Evolutionary conservation across 2,797 vertebrate genomes (phyloP).

Genomic region (Tokudaia muenninki): DNA sequence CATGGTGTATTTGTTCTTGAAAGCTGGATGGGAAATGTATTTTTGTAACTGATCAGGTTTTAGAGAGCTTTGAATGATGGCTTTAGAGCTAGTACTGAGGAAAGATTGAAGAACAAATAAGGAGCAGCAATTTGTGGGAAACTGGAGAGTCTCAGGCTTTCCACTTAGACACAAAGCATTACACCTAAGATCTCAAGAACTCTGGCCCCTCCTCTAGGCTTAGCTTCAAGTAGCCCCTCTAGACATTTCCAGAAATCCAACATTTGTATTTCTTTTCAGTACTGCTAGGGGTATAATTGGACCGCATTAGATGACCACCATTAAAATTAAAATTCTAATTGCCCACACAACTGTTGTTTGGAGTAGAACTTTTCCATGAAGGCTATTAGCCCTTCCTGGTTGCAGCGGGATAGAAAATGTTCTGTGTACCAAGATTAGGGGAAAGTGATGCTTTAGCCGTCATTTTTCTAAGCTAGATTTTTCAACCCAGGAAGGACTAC

Average conservation of each 20-base stretch:
- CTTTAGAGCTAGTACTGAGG: background rate
- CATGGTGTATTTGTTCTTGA: slow-evolving; percentile 25
- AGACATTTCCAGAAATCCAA: background rate
- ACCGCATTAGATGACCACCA: background rate
- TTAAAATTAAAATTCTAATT: background rate
- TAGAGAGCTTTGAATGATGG: slow-evolving; percentile 38
- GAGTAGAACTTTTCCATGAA: background rate
- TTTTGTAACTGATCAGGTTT: slow-evolving; percentile 34
- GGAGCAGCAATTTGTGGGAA: background rate
- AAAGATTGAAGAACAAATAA: background rate
- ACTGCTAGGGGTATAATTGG: background rate
- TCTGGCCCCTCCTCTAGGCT: background rate
- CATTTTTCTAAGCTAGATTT: slow-evolving; percentile 3
- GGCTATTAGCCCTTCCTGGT: background rate
- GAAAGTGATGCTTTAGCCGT: background rate
- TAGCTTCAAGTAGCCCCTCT: background rate
- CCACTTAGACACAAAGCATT: background rate
- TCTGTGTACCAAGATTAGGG: background rate
- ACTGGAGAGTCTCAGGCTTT: background rate
- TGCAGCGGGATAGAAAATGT: background rate
- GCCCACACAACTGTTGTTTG: background rate
- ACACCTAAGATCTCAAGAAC: background rate
- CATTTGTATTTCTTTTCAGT: slow-evolving; percentile 20
- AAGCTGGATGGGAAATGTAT: slow-evolving; percentile 9
- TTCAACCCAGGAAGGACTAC: background rate